Evolutionary conservation across 2,113 vertebrate species (phyloP), one percentile per base, ranked within the genome.

Genomic region (Carassius carassius): DNA sequence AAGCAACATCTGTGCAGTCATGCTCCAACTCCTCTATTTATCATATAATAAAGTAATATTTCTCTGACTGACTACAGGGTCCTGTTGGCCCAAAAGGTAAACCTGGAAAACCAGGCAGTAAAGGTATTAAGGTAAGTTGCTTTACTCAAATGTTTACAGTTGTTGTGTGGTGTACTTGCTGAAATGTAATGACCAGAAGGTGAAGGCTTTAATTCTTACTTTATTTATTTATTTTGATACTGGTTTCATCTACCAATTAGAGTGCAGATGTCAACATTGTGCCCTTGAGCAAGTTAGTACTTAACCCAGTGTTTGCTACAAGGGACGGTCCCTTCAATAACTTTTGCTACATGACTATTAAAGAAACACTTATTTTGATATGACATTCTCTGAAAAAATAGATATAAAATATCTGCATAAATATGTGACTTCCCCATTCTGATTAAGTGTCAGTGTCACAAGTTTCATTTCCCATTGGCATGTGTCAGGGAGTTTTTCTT

Each of bases 41-140:
- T 29, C 29, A 29, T 29, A 29, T 29, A 29, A 29, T 29, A 29
- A 29, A 2, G 29, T 29, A 29, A 29, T 29, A 2, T 62, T 79
- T 69, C 8, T 67, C n/a, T 76, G 2, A 47, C 89, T 75, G 21
- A 29, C 91, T 88, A 44, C 86, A 96, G 95, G 93, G 91, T 23
- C 16, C 23, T 41, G 10, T 16, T 56, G 94, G 92, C 44, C 89
- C 86, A 0, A 35, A 37, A 5, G 93, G 95, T 0, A 1, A 79
- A 74, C 0, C 85, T n/a, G 92, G 92, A 51, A 47, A 86, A 47
- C 89, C 69, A 4, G 94, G 93, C 84, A 88, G 13, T 77, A 88
- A 91, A 89, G 94, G 94, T 77, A 41, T 86, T 79, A 94, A 93
- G 92, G 94, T 94, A 86, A 65, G 85, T 17, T 78, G 17, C 21